Percentiles rank a stretch among this genome's conserved stretches.
Evolutionary conservation across 2,888 invertebrate species (phyloP).

Genomic region (Ctena decussata): DNA sequence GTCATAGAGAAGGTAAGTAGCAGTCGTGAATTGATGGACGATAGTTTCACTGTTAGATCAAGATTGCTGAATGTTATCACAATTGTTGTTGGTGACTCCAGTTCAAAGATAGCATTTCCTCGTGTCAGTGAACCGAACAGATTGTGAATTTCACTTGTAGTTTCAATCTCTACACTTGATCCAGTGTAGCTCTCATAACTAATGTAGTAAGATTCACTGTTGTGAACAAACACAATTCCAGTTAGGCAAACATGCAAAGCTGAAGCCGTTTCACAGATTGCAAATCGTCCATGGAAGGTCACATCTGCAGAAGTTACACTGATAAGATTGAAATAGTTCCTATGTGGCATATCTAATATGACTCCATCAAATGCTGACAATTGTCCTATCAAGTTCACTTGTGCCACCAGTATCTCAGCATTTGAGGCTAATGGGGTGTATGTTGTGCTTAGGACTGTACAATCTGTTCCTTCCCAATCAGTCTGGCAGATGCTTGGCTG

Average conservation of each 20-base stretch:
- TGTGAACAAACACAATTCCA: slow-evolving; percentile 50
- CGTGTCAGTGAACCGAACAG: slow-evolving; percentile 54
- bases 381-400: slow-evolving; percentile 68
- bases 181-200: slow-evolving; percentile 46
- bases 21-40: slow-evolving; percentile 57
- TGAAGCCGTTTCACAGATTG: slow-evolving; percentile 39
- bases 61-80: slow-evolving; percentile 43
- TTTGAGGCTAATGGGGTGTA: slow-evolving; percentile 38
- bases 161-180: slow-evolving; percentile 38
- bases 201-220: slow-evolving; percentile 51
- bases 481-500: slow-evolving; percentile 51
- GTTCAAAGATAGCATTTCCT: slow-evolving; percentile 45
- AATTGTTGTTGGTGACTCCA: slow-evolving; percentile 58
- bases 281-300: slow-evolving; percentile 43
- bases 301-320: slow-evolving; percentile 32
- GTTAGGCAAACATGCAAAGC: slow-evolving; percentile 46
- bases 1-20: slow-evolving; percentile 51
- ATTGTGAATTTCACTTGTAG: slow-evolving; percentile 1
- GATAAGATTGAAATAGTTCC: slow-evolving; percentile 60
- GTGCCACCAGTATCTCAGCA: slow-evolving; percentile 61
- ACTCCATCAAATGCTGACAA: slow-evolving; percentile 73
- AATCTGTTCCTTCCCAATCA: slow-evolving; percentile 73
- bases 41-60: slow-evolving; percentile 51
- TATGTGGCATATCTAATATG: slow-evolving; percentile 60
- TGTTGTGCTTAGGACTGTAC: slow-evolving; percentile 58